Conservation (phyloP, 2,888 invertebrate species). For the Frankliniella intonsa region DNA sequence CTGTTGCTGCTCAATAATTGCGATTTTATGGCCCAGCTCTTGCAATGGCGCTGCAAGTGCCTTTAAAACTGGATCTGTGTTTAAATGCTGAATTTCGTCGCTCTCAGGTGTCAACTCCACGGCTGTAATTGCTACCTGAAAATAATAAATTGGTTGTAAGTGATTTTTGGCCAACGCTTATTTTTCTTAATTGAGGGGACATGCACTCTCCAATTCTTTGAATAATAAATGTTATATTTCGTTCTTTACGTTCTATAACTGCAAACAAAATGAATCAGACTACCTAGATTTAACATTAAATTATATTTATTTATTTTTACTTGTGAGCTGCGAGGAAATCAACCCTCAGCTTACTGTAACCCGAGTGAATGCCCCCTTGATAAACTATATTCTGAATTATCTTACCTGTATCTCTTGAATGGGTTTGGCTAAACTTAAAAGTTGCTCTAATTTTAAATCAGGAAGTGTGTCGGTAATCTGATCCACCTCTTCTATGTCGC, state of each 20-base stretch:
- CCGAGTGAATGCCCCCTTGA: too few species aligned
- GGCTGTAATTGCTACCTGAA: not conserved
- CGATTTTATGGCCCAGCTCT: slow-evolving; percentile 46
- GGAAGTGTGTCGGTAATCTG: not conserved
- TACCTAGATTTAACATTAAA: not conserved
- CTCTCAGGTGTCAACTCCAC: slow-evolving; percentile 34
- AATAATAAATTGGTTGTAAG: too few species aligned
- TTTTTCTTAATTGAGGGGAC: too few species aligned
- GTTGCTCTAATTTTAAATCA: not conserved
- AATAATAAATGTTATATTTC: too few species aligned
- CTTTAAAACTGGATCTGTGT: slow-evolving; percentile 39
- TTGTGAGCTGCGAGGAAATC: too few species aligned
- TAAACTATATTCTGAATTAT: not conserved
- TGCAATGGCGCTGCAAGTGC: slow-evolving; percentile 48
- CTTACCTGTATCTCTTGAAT: slow-evolving; percentile 4
- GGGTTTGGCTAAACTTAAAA: not conserved
- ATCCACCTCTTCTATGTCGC: not conserved
- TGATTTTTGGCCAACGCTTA: not conserved
- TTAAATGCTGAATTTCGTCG: slow-evolving; percentile 35
- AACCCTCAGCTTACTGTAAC: too few species aligned
- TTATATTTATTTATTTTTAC: too few species aligned
- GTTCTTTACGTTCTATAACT: not conserved
- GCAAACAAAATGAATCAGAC: not conserved
- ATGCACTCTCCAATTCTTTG: too few species aligned
- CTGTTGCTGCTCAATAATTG: slow-evolving; percentile 42